Base-by-base conservation (phyloP, 2,888 invertebrate species). In the Drosophila setosimentum region DNA sequence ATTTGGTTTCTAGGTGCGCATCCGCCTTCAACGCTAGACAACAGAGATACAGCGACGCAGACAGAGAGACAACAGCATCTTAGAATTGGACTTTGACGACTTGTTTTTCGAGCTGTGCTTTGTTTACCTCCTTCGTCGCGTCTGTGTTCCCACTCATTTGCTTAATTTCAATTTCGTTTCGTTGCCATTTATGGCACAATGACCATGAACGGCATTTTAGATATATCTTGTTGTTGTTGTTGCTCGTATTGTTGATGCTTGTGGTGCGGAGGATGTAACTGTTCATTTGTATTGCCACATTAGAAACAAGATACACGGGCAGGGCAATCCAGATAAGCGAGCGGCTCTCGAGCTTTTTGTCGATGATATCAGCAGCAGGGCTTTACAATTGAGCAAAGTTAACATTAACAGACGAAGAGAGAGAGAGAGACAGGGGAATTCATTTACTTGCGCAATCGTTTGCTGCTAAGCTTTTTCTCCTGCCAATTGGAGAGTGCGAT, bases 101-200 rank as follows among this genome's bases (percentile, higher is more conserved):
- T 87, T 80, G 83, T 84, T 86, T 87, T 67, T 61, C 50, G 50
- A 49, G 21, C 35, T 59, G 24, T 59, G 37, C 16, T 37, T 57
- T 30, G 29, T 1, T 42, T 40, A n/a, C 50, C 29, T 30, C 21
- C 57, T 57, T 30, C 42, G 29, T 53, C 48, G 70, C 70, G 79
- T 79, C 73, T 87, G 70, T 67, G 76, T 86, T 88, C 85, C 88
- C 81, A 83, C 83, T 83, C 85, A 82, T 89, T 90, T 80, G 80
- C 78, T 89, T 87, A 89, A 89, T 89, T 89, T 89, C 89, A 87
- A 87, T 90, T 89, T 90, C 90, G 89, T 90, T 91, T 87, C 87
- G 89, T 91, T 81, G 83, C 89, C 91, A 85, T 91, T 91, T 90
- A 90, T 91, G 91, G 91, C 85, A 86, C 82, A 87, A 87, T 90